Conservation (phyloP, 2,113 vertebrate species). For the Stomatorhinus ivindoensis region DNA sequence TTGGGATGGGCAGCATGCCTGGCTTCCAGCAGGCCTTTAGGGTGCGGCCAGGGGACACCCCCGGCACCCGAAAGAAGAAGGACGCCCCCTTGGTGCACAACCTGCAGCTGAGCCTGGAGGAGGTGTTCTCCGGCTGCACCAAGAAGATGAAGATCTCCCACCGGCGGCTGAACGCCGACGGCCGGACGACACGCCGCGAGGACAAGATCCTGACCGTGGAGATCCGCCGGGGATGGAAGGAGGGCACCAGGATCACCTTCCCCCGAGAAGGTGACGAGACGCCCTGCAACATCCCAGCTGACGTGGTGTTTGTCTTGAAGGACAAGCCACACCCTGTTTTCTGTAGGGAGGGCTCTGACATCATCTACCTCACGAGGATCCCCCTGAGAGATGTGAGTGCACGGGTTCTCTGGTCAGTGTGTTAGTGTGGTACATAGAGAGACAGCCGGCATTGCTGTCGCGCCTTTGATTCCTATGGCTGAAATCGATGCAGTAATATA, state of each 20-base stretch:
- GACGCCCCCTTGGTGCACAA: constrained; percentile 78
- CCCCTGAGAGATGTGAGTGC: constrained; percentile 76
- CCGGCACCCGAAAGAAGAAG: constrained; percentile 58
- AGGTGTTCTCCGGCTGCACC: constrained; percentile 79
- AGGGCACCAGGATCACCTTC: constrained; percentile 91
- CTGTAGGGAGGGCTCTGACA: constrained; percentile 76
- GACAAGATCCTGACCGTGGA: constrained; percentile 93
- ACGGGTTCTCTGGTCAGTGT: background rate
- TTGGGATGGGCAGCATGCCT: constrained; percentile 57
- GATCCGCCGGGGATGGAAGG: constrained; percentile 87
- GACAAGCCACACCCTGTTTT: constrained; percentile 84
- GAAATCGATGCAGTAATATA: background rate
- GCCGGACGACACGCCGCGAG: constrained; percentile 64
- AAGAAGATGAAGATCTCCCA: constrained; percentile 96
- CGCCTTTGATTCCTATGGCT: background rate
- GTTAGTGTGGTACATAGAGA: background rate
- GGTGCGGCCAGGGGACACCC: constrained; percentile 29
- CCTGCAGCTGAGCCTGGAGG: constrained; percentile 76
- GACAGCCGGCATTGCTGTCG: background rate
- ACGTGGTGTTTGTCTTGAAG: constrained; percentile 85
- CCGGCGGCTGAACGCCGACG: constrained; percentile 73
- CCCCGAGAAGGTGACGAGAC: constrained; percentile 88
- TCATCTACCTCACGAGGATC: constrained; percentile 74
- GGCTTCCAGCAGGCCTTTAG: constrained; percentile 31
- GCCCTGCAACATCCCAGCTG: constrained; percentile 75